phyloP scores from a whole-genome alignment of 2,888 invertebrate genomes.

The Spisula subtruncata region DNA sequence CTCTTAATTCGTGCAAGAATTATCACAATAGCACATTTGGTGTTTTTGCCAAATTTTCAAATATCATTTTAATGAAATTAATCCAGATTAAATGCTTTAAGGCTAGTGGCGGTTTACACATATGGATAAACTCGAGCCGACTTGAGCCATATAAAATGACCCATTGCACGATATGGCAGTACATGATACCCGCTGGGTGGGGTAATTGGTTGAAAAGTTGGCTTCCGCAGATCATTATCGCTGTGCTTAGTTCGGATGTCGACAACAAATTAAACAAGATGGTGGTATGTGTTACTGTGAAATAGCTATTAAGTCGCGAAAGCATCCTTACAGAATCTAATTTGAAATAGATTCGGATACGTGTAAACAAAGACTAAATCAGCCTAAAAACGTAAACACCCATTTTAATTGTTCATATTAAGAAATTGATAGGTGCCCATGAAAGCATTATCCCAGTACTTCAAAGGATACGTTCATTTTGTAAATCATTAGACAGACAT shows the following conservation, averaged over 20 bases:
- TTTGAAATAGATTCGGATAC: background rate
- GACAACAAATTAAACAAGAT: conserved; percentile 22
- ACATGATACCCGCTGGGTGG: conserved; percentile 61
- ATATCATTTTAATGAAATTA: conserved; percentile 60
- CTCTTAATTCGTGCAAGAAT: conserved; percentile 45
- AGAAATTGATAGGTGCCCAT: conserved; percentile 2
- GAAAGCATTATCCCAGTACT: background rate
- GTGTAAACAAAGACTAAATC: conserved; percentile 7
- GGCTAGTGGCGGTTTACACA: conserved; percentile 28
- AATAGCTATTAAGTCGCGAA: conserved; percentile 24
- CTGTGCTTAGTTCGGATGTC: conserved; percentile 39
- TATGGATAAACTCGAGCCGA: conserved; percentile 59
- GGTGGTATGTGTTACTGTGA: conserved; percentile 29
- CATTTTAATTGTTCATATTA: conserved; percentile 42
- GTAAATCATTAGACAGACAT: conserved; percentile 12
- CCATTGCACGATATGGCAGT: conserved; percentile 50
- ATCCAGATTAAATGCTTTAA: conserved; percentile 40
- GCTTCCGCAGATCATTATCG: conserved; percentile 53
- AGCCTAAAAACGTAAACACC: conserved; percentile 31
- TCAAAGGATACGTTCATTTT: conserved; percentile 21
- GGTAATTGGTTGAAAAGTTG: conserved; percentile 42
- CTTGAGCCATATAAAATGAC: conserved; percentile 60
- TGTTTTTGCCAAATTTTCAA: conserved; percentile 63
- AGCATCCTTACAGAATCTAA: conserved; percentile 29
- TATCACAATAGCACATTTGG: conserved; percentile 50